These are phyloP conservation scores for Trichosurus vulpecula DNA, from an alignment of 2,797 vertebrate species.

Conservation along the genomic window DNA sequence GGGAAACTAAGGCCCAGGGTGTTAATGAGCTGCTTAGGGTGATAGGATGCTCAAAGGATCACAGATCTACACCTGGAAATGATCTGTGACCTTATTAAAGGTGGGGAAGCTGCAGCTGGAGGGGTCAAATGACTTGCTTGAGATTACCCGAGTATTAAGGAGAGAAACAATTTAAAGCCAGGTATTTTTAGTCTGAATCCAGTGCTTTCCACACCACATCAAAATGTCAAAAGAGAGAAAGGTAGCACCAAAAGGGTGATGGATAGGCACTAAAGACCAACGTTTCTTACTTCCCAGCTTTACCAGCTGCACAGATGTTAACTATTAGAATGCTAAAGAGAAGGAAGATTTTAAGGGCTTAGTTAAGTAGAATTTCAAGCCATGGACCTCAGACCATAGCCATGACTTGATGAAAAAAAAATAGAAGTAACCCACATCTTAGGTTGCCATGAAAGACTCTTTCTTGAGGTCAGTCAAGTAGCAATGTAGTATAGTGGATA, in stretches of 20 bases:
- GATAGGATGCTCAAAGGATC: neutral
- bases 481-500: neutral
- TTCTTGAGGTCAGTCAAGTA: neutral
- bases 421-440: neutral
- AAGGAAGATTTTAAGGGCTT: neutral
- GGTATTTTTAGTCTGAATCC: neutral
- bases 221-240: neutral
- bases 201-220: neutral
- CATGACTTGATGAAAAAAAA: neutral
- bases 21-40: neutral
- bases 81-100: constrained; percentile 5
- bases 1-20: neutral
- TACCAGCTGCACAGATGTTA: neutral
- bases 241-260: neutral
- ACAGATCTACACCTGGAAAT: neutral
- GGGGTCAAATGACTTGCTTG: neutral
- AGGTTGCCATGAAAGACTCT: neutral
- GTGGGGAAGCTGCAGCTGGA: neutral
- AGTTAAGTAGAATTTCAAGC: neutral
- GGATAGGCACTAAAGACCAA: neutral
- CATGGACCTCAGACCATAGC: neutral
- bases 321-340: neutral
- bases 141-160: neutral
- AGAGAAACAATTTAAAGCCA: neutral
- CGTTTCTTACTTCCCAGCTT: neutral